Evolutionary conservation across 2,113 vertebrate genomes (phyloP), one percentile per base, ranked within the genome.

Genomic region (Murina feae): DNA sequence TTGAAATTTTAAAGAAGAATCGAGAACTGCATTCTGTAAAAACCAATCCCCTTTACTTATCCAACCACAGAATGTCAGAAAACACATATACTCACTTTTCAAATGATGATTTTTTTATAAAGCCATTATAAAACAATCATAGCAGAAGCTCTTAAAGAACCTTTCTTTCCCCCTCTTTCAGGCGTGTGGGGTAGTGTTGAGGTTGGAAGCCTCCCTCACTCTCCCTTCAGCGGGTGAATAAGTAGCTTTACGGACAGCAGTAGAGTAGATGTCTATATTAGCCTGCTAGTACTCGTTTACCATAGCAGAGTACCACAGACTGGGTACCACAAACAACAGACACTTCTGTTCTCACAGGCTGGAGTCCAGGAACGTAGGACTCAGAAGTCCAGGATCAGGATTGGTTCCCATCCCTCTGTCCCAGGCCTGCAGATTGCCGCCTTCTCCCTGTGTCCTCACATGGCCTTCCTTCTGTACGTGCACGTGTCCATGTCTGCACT

Each of bases 11-110:
- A 0, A 58, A 44, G 68, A 89, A 86, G 74, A 91, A 95, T 96
- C 97, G 96, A 96, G 96, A 97, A 97, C 94, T 92, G 84, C 97
- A 95, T 76, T 42, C 97, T 92, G 89, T 10, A 42, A 63, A 94
- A 83, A 60, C 89, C 23, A 93, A 69, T 89, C 75, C 79, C 60
- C 69, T 92, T 95, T 53, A 91, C 75, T 94, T 92, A 80, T 91
- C 80, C 25, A 49, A 71, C 74, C 95, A 47, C 90, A 82, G 80
- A 89, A 51, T 79, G 87, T 94, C 83, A 83, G 86, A 89, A 93
- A 81, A 51, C 37, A 84, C n/a, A 17, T 60, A 82, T 53, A 47
- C 66, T 93, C 83, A 58, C 89, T 95, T 89, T 82, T 60, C 44
- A 89, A 85, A 84, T 4, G 69, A 80, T 44, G 42, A 49, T 49